A percentile compares a stretch with the other conserved stretches of the same genome.
Evolutionary conservation across 2,888 invertebrate genomes (phyloP).

Genomic region (Arrhopalites spinosus): DNA sequence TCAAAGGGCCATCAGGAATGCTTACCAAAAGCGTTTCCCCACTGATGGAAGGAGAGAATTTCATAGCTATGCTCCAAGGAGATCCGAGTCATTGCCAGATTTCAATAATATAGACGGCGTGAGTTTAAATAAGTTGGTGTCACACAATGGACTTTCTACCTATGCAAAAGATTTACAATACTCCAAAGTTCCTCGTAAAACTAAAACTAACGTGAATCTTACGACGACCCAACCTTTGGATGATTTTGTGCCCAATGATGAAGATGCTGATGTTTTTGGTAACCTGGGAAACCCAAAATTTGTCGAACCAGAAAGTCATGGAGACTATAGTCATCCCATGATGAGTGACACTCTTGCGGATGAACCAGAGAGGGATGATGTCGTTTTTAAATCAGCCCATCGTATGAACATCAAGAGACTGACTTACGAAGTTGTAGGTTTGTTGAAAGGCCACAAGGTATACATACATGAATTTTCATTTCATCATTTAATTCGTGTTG

Average conservation of each 20-base stretch:
- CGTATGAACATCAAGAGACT: constrained; percentile 15
- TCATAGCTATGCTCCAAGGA: constrained; percentile 8
- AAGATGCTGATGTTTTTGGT: constrained; percentile 27
- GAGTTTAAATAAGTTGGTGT: not conserved
- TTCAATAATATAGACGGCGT: not conserved
- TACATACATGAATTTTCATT: not conserved
- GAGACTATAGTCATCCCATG: not conserved
- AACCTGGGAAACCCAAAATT: not conserved
- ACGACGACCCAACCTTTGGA: not conserved
- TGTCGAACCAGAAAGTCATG: not conserved
- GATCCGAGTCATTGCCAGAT: not conserved
- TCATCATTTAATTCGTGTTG: not conserved
- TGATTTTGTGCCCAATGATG: not conserved
- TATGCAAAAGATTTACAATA: not conserved
- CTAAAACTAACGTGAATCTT: not conserved
- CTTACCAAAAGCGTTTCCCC: constrained; percentile 1
- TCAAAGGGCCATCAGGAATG: constrained; percentile 7
- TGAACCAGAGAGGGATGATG: constrained; percentile 63
- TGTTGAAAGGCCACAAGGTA: constrained; percentile 28
- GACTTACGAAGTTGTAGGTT: constrained; percentile 18
- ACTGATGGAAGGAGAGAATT: constrained; percentile 22
- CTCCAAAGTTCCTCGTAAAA: not conserved
- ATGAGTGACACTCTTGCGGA: too few relatives aligned
- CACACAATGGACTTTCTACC: too few relatives aligned
- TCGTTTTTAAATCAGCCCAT: not conserved